phyloP scores from a whole-genome alignment of 2,888 invertebrate genomes.

The Stenchaetothrips biformis region DNA sequence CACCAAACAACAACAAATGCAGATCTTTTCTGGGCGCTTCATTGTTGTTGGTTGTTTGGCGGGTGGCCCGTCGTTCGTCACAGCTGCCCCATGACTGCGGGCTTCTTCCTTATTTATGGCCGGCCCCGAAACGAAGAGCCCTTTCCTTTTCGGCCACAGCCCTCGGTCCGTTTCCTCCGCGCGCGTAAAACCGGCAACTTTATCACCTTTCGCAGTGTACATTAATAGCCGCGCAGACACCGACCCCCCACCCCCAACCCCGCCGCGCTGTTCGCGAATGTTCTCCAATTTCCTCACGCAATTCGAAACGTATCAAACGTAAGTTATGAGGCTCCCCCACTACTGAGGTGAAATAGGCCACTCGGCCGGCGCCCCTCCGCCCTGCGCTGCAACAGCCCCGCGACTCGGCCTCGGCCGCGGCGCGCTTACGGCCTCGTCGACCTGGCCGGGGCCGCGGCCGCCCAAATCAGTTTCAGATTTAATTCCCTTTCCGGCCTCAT shows the following conservation, averaged over 20 bases:
- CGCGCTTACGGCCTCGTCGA: too few species aligned
- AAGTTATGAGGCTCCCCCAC: slow-evolving; percentile 13
- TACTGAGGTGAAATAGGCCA: background rate
- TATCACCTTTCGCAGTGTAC: slow-evolving; percentile 15
- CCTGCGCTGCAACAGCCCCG: background rate
- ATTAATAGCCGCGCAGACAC: background rate
- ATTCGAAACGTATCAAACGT: slow-evolving; percentile 23
- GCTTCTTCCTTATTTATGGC: too few species aligned
- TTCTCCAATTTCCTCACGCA: slow-evolving; percentile 22
- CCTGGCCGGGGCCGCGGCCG: background rate
- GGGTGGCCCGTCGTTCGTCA: too few species aligned
- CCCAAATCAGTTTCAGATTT: slow-evolving; percentile 21
- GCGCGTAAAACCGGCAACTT: background rate
- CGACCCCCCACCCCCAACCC: background rate
- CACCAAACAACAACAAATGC: too few species aligned
- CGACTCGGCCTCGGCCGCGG: too few species aligned
- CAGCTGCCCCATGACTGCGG: too few species aligned
- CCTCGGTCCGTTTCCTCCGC: background rate
- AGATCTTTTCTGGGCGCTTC: too few species aligned
- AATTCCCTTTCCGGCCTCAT: slow-evolving; percentile 22
- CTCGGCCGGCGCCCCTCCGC: background rate
- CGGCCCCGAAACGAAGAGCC: too few species aligned
- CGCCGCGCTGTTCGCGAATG: background rate
- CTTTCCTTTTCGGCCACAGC: too few species aligned
- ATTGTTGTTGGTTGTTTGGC: too few species aligned